Evolutionary conservation across 1,140 invertebrate species (phyloP).

Genomic region (Psix sp.): DNA sequence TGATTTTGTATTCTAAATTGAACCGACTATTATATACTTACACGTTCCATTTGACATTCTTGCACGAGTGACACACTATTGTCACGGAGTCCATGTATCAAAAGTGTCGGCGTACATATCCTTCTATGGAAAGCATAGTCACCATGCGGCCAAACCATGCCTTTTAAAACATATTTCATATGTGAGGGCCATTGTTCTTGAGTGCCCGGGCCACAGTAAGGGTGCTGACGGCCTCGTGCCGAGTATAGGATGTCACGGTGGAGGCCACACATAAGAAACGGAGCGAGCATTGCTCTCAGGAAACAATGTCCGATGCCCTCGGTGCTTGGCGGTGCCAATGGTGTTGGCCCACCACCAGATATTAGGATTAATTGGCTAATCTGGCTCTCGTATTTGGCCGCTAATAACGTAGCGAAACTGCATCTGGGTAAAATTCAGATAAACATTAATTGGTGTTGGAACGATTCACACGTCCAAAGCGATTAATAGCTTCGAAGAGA

Average conservation of each 20-base stretch:
- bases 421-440: constrained; percentile 77
- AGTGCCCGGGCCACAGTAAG: constrained; percentile 76
- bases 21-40: constrained; percentile 65
- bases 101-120: constrained; percentile 82
- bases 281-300: constrained; percentile 75
- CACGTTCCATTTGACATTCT: constrained; percentile 86
- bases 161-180: constrained; percentile 80
- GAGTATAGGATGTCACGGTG: constrained; percentile 78
- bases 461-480: too few relatives aligned
- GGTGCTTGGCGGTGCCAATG: constrained; percentile 80
- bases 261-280: constrained; percentile 78
- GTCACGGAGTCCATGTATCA: constrained; percentile 84
- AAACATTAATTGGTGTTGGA: too few relatives aligned
- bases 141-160: constrained; percentile 84
- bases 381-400: constrained; percentile 79
- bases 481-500: too few relatives aligned
- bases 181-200: constrained; percentile 77
- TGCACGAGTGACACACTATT: constrained; percentile 83
- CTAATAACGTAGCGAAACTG: constrained; percentile 83
- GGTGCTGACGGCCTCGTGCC: constrained; percentile 79
- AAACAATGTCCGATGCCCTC: constrained; percentile 77
- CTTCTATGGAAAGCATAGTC: constrained; percentile 84
- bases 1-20: too few relatives aligned
- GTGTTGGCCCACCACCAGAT: constrained; percentile 84
- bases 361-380: constrained; percentile 83